Evolutionary conservation across 2,888 invertebrate species (phyloP), one percentile per base, ranked within the genome.

Genomic region (Agrotis ipsilon): DNA sequence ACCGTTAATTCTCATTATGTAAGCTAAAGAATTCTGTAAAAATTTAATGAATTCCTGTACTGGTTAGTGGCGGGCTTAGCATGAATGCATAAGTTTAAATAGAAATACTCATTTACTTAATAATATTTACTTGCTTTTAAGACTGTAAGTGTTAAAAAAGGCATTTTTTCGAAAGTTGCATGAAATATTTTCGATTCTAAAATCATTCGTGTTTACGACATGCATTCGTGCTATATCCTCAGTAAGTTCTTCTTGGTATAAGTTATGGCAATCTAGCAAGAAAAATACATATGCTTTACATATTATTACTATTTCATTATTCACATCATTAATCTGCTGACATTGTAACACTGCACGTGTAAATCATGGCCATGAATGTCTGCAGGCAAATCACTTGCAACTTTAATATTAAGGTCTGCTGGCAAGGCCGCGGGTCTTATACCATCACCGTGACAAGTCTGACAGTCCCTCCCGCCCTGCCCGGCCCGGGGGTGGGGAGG

Each of bases 241-340:
- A 24, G 6, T 27, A 19, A 7, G n/a, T 7, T 51, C 11, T 46
- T 39, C 6, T 19, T 45, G 6, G 13, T 19, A 3, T 55, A n/a
- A 9, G 11, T 51, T 9, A 51, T 6, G 18, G 1, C 3, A 19
- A 51, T 39, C 45, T 39, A 5, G 0, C 9, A 21, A 16, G 14
- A 46, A 27, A 61, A 16, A n/a, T 19, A 72, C 18, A 21, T 45
- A n/a, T 21, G 14, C 0, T 58, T 51, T 43, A 32, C 21, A 21
- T 45, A 46, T 55, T 32, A 32, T 32, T n/a, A 39, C 39, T 39
- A n/a, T 14, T 73, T 27, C 5, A 46, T 73, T 39, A 46, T 73
- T 32, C 11, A 24, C 19, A 21, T 43, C 4, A 5, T 19, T 48
- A 46, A 62, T 46, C 1, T 6, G 13, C 9, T 27, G 14, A 24